Evolutionary conservation across 23 tunicate species (phyloP).

Genomic region (Phallusia fumigata): DNA sequence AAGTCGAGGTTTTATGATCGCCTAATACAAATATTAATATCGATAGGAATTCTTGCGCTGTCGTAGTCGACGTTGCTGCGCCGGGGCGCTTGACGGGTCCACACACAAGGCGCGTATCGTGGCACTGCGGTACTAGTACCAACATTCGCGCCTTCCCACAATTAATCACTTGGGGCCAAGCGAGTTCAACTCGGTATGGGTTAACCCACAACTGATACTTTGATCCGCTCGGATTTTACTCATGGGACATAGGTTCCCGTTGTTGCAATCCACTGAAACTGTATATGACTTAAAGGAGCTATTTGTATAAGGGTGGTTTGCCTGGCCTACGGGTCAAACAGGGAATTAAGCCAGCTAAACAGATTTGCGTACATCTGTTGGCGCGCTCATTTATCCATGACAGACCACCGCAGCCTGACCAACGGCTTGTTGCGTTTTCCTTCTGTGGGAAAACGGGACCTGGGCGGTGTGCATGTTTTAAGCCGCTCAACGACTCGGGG

Average conservation of each 20-base stretch:
- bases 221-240: too few relatives aligned
- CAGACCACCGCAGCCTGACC: background rate
- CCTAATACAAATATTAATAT: conserved; percentile 7
- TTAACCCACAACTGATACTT: too few relatives aligned
- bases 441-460: background rate
- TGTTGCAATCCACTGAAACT: background rate
- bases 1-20: background rate
- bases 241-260: too few relatives aligned
- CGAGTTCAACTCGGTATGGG: too few relatives aligned
- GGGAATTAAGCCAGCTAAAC: background rate
- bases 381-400: background rate
- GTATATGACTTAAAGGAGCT: background rate
- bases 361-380: background rate
- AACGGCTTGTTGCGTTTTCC: background rate
- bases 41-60: conserved; percentile 4
- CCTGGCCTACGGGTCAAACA: background rate
- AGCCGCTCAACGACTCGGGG: background rate
- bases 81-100: background rate
- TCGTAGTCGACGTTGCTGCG: background rate
- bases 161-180: too few relatives aligned
- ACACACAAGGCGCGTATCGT: background rate
- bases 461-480: background rate
- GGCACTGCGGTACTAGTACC: too few relatives aligned
- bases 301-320: background rate
- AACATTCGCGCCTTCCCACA: too few relatives aligned